These are phyloP conservation scores for Tinamus guttatus DNA, from an alignment of 2,113 vertebrate genomes.

Conservation along the genomic window DNA sequence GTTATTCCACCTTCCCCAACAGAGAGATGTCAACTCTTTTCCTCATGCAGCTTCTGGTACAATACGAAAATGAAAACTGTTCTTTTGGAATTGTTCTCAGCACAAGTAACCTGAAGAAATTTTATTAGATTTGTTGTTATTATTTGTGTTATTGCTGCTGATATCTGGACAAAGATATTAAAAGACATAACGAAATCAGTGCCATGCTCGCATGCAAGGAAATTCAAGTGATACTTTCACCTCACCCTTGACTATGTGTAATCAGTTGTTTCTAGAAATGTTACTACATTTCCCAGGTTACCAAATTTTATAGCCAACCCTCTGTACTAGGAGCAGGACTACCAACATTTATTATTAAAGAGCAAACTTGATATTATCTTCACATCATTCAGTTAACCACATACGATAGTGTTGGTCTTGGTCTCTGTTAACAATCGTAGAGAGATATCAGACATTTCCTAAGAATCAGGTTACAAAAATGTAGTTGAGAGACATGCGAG, in stretches of 20 bases:
- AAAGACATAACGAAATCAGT: background rate
- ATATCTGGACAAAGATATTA: background rate
- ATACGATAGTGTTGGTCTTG: background rate
- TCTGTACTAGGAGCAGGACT: background rate
- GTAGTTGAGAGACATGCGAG: slow-evolving; percentile 75
- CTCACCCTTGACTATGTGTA: fast-evolving
- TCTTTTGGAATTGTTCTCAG: background rate
- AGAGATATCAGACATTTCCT: slow-evolving; percentile 57
- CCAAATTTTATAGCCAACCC: background rate
- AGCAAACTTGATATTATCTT: background rate
- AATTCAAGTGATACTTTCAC: background rate
- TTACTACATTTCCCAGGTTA: background rate
- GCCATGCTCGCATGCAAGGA: background rate
- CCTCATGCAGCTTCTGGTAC: background rate
- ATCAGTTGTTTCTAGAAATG: background rate
- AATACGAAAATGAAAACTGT: background rate
- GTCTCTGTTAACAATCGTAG: slow-evolving; percentile 56
- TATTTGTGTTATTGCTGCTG: background rate
- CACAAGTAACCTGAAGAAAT: background rate
- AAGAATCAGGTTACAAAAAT: slow-evolving; percentile 71
- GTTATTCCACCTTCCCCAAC: background rate
- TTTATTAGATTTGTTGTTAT: background rate
- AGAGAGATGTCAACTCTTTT: background rate
- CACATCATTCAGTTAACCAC: background rate
- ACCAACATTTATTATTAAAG: background rate